These are phyloP conservation scores for Enteromius radiatus DNA, from an alignment of 2,797 vertebrate species.

Conservation along the genomic window DNA sequence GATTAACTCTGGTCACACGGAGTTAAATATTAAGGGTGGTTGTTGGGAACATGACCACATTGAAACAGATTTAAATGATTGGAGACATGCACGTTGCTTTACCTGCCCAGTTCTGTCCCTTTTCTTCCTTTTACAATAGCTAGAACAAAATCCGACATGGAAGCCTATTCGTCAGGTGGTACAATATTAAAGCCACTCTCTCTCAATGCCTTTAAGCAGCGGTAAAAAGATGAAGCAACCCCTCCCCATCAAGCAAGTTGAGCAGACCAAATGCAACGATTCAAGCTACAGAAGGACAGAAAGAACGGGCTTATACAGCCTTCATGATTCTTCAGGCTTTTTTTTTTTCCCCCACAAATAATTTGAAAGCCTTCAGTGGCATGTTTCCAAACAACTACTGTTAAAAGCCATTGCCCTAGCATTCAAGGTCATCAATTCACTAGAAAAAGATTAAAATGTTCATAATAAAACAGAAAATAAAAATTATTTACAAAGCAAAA, in stretches of 20 bases:
- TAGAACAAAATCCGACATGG: slow-evolving; percentile 25
- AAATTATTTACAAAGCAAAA: slow-evolving; percentile 71
- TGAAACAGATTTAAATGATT: slow-evolving; percentile 13
- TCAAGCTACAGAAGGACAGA: slow-evolving; percentile 43
- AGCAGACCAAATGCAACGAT: slow-evolving; percentile 33
- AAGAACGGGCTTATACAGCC: slow-evolving; percentile 33
- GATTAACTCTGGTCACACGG: background rate
- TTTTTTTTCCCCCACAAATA: slow-evolving; percentile 10
- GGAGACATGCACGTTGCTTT: background rate
- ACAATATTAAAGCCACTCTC: slow-evolving; percentile 12
- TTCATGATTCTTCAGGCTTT: slow-evolving; percentile 51
- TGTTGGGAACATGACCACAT: slow-evolving; percentile 14
- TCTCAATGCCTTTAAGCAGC: background rate
- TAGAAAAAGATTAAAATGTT: slow-evolving; percentile 69
- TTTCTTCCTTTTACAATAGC: slow-evolving; percentile 44
- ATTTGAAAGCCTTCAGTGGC: slow-evolving; percentile 50
- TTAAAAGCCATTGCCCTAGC: slow-evolving; percentile 57
- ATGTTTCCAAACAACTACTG: slow-evolving; percentile 49
- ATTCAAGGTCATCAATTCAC: slow-evolving; percentile 62
- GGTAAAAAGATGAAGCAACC: slow-evolving; percentile 27
- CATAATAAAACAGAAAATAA: slow-evolving; percentile 64
- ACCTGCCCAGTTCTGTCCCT: slow-evolving; percentile 12
- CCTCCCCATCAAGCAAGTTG: background rate
- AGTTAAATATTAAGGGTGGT: slow-evolving; percentile 1
- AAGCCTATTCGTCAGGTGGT: slow-evolving; percentile 17